These are phyloP conservation scores for Lonchura striata DNA, from an alignment of 2,113 vertebrate species.

Conservation along the genomic window DNA sequence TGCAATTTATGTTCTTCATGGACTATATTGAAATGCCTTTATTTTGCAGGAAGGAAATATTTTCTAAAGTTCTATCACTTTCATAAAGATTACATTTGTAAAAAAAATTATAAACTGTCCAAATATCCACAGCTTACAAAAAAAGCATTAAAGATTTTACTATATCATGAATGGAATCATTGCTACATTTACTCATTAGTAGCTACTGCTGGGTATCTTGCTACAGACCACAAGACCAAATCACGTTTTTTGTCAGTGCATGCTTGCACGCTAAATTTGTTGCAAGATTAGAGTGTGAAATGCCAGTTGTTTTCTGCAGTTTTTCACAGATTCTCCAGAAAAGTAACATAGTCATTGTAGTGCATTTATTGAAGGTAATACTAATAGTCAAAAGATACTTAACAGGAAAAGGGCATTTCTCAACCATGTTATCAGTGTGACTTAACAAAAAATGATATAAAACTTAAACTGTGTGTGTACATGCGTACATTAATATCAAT, in stretches of 20 bases:
- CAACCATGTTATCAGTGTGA: neutral
- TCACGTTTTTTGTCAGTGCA: neutral
- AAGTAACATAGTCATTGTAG: neutral
- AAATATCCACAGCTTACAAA: neutral
- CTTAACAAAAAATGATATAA: neutral
- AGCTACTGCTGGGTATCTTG: neutral
- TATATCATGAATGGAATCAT: neutral
- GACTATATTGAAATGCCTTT: neutral
- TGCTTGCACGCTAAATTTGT: neutral
- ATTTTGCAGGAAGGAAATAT: neutral
- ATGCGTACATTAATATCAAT: neutral
- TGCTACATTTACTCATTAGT: neutral
- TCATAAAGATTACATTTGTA: neutral
- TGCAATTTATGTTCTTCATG: neutral
- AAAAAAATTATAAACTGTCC: neutral
- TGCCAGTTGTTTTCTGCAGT: neutral
- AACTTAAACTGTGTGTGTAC: neutral
- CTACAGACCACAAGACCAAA: neutral
- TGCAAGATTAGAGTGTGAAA: neutral
- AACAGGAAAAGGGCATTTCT: neutral
- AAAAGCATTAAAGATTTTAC: neutral
- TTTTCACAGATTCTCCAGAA: neutral
- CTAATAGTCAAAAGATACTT: neutral
- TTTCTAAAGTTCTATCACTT: neutral
- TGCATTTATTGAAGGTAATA: neutral